phyloP scores from a whole-genome alignment of 2,113 vertebrate species.

The Tyrannus savana region DNA sequence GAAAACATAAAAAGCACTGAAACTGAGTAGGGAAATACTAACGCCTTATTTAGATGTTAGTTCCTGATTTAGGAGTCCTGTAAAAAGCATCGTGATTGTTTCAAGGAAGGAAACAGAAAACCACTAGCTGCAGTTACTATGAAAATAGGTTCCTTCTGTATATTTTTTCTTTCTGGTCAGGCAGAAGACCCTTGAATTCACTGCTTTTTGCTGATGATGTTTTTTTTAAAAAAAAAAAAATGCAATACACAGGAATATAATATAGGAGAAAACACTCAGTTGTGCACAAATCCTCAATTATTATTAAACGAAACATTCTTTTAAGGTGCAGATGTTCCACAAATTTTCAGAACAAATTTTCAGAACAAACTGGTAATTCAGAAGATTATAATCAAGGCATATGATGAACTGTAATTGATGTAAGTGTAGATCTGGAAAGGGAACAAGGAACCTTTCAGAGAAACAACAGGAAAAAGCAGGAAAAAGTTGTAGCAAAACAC shows the following conservation, averaged over 20 bases:
- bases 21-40: background rate
- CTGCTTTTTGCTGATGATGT: background rate
- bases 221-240: background rate
- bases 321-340: background rate
- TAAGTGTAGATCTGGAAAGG: background rate
- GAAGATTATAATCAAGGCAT: background rate
- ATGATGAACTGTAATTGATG: background rate
- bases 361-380: background rate
- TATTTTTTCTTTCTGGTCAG: background rate
- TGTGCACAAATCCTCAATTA: background rate
- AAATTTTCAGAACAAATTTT: background rate
- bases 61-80: background rate
- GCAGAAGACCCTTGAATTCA: background rate
- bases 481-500: background rate
- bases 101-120: background rate
- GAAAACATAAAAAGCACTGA: background rate
- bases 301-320: background rate
- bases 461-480: background rate
- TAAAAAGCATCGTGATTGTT: background rate
- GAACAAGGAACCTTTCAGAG: background rate
- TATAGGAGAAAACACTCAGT: background rate
- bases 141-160: background rate
- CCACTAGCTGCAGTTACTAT: background rate
- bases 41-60: background rate
- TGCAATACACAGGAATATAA: background rate